Evolutionary conservation across 2,113 vertebrate species (phyloP), one percentile per base, ranked within the genome.

Genomic region (Pagrus major): DNA sequence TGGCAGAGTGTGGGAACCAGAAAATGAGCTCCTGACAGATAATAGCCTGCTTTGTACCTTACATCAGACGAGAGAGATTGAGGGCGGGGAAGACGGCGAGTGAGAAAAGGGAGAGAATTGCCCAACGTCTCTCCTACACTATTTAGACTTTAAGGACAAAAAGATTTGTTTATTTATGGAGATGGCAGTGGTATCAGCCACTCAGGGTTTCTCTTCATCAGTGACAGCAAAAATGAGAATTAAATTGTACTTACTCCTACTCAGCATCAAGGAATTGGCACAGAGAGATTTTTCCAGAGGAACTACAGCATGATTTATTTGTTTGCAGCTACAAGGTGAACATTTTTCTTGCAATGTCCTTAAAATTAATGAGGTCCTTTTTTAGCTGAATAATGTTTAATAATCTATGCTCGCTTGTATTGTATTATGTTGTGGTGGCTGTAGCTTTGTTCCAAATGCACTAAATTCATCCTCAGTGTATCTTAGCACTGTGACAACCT

Each of bases 21-120:
- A 90, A 92, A 92, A 92, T 90, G 81, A 90, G 90, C 86, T 88
- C 61, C 80, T 86, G 89, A 78, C 86, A 85, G 86, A 92, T 89
- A 87, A 89, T 84, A 88, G 84, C 64, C 77, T 27, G 56, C 66
- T 75, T 80, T 79, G 65, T 86, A 87, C 83, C 80, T 91, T 85
- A 81, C 65, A 78, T 87, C 72, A 84, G 73, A 88, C 60, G 1
- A 54, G 74, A 59, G 74, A 87, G 67, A 86, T 65, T 44, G 59
- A 71, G 37, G 41, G 31, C 29, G 27, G 51, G 35, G 56, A 49
- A 51, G 23, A 42, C 29, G 67, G 54, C 25, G 9, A 81, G n/a
- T 25, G 69, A 76, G 71, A 72, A 68, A 64, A 75, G 64, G 65
- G 54, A 68, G 27, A 46, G 29, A 56, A 68, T 39, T 76, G 33